A percentile compares a stretch with the other conserved stretches of the same genome.
Evolutionary conservation across 1,140 invertebrate genomes (phyloP).

Genomic region (Halictus rubicundus): DNA sequence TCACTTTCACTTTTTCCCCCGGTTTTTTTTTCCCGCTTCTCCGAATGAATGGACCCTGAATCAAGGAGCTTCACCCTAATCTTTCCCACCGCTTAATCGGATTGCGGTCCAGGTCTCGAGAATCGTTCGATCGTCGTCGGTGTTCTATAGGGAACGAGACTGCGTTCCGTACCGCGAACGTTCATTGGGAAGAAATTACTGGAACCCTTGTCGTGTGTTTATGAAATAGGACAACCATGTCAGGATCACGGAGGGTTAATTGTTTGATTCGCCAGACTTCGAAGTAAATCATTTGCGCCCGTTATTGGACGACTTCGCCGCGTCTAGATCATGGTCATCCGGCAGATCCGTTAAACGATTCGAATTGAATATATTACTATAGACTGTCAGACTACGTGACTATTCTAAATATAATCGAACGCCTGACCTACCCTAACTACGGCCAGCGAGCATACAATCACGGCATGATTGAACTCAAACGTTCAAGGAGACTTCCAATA

Average conservation of each 20-base stretch:
- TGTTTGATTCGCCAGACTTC: slow-evolving; percentile 1
- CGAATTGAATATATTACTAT: slow-evolving; percentile 46
- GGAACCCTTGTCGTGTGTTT: neutral
- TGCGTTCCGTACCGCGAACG: neutral
- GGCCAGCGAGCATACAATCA: slow-evolving; percentile 25
- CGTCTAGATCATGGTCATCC: slow-evolving; percentile 44
- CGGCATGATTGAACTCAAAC: slow-evolving; percentile 30
- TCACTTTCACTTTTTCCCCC: neutral
- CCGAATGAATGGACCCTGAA: neutral
- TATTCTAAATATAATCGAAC: slow-evolving; percentile 49
- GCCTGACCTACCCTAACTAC: slow-evolving; percentile 50
- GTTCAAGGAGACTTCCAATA: slow-evolving; percentile 33
- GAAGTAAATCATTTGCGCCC: neutral
- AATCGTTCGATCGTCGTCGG: too few species aligned
- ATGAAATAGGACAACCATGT: slow-evolving; percentile 23
- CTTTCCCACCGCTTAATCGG: neutral
- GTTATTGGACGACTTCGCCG: neutral
- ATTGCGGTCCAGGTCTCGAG: too few species aligned
- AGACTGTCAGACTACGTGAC: slow-evolving; percentile 5
- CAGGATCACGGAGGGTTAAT: slow-evolving; percentile 24
- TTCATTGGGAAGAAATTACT: neutral
- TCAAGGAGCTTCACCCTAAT: neutral
- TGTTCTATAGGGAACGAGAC: too few species aligned
- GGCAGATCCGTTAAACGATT: slow-evolving; percentile 36
- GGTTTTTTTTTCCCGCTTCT: neutral